Evolutionary conservation across 1,140 invertebrate genomes (phyloP), one percentile per base, ranked within the genome.

Genomic region (Lucilia cuprina): DNA sequence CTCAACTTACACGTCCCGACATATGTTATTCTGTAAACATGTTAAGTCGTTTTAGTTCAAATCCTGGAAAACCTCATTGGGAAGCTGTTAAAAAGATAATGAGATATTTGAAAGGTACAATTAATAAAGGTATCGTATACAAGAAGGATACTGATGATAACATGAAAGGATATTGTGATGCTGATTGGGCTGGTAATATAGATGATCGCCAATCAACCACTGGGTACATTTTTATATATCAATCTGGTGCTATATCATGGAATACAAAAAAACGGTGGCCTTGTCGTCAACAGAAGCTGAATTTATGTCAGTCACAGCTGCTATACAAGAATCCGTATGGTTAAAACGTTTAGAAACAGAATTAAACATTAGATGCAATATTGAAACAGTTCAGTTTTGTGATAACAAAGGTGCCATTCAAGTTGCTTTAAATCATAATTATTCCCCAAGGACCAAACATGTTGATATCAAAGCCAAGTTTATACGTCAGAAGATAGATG

Each of bases 101-200:
- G 83, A 74, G 83, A 60, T 83, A 83, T 12, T 30, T 83, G 13
- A 83, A 75, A 75, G 83, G 83, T 10, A 83, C 83, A 5, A 83
- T 83, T 25, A n/a, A 83, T 35, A 83, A 75, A 75, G 12, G 74
- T 55, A 17, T 83, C 13, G 14, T 49, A 25, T 75, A 75, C 5
- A 74, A 55, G 17, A 25, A 14, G 19, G 5, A 8, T 5, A 47
- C n/a, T 25, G 17, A 35, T 60, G 35, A 41, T 41, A 2, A 55
- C n/a, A 82, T 65, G 8, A 70, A 19, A 60, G 50, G 82, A 8
- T 82, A 30, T 55, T 75, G 83, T 49, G 70, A 83, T 30, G 70
- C 83, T 7, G 70, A 77, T 35, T 83, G 83, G 34, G 83, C 70
- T 50, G 74, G 65, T n/a, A 19, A 83, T 17, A 41, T 83, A 4